Conservation (phyloP, 2,888 invertebrate genomes). For the Ceratothoa steindachneri region DNA sequence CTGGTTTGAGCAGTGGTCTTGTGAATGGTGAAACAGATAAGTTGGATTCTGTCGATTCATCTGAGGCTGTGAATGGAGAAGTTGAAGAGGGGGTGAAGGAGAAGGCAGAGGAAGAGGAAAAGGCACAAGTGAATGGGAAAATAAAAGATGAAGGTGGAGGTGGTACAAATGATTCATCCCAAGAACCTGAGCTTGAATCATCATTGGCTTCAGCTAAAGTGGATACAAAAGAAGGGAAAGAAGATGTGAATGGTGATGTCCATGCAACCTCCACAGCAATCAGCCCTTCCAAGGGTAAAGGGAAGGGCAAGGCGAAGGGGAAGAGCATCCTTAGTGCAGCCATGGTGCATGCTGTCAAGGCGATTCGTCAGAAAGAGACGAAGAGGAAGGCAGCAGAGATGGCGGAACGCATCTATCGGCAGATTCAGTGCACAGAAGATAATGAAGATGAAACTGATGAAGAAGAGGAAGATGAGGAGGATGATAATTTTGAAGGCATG, state of each 20-base stretch:
- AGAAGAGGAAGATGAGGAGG: slow-evolving; percentile 8
- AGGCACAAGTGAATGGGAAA: slow-evolving; percentile 51
- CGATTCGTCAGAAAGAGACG: slow-evolving; percentile 23
- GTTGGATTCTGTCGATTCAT: too few relatives aligned
- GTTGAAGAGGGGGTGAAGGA: slow-evolving; percentile 57
- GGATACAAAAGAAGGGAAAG: background rate
- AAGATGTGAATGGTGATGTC: slow-evolving; percentile 20
- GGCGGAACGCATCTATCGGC: slow-evolving; percentile 46
- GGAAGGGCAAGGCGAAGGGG: slow-evolving; percentile 33
- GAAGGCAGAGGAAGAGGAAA: slow-evolving; percentile 62
- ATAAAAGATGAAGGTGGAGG: slow-evolving; percentile 12
- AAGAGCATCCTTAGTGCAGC: slow-evolving; percentile 26
- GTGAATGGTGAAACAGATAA: too few relatives aligned
- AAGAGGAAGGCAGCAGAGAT: slow-evolving; percentile 23
- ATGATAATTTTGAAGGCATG: background rate
- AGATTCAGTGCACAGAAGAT: slow-evolving; percentile 48
- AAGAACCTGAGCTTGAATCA: background rate
- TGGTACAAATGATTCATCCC: background rate
- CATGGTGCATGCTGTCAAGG: slow-evolving; percentile 23
- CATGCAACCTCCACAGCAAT: background rate
- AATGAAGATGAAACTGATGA: slow-evolving; percentile 49
- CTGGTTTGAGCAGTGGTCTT: too few relatives aligned
- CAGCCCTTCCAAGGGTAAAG: too few relatives aligned
- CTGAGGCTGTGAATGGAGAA: slow-evolving; percentile 33
- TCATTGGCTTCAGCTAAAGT: background rate